phyloP scores from a whole-genome alignment of 2,797 vertebrate genomes.

The Gobionotothen gibberifrons region DNA sequence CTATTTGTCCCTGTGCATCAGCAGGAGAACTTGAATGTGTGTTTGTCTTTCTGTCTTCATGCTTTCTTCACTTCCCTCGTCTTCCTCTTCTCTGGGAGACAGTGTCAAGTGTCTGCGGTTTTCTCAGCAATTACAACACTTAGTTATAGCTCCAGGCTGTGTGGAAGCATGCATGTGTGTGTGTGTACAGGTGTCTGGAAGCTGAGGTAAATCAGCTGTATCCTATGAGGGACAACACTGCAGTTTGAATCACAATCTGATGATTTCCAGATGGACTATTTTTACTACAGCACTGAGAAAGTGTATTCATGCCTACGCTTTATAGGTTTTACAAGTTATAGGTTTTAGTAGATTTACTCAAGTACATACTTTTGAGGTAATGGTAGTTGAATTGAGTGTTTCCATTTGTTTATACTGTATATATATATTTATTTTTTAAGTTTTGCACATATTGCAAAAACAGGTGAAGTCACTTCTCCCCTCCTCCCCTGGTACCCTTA shows the following conservation, averaged over 20 bases:
- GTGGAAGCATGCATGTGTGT: conserved; percentile 18
- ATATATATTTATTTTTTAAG: no score
- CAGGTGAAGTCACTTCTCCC: no score
- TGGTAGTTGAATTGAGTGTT: no score
- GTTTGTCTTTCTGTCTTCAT: conserved; percentile 7
- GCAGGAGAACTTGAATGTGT: not conserved
- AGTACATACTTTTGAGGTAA: no score
- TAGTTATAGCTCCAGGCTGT: conserved; percentile 43
- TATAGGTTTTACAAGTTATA: conserved; percentile 18
- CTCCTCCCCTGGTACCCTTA: no score
- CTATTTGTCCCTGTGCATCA: conserved; percentile 15
- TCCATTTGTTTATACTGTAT: no score
- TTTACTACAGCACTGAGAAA: conserved; percentile 1
- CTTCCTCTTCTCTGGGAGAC: conserved; percentile 35
- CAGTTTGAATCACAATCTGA: conserved; percentile 13
- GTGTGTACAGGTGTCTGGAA: conserved; percentile 6
- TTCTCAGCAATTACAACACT: conserved; percentile 55
- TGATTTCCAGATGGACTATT: conserved; percentile 37
- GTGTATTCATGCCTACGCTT: not conserved
- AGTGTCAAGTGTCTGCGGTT: conserved; percentile 51
- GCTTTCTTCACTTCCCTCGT: conserved; percentile 44
- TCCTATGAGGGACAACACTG: not conserved
- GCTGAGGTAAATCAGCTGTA: conserved; percentile 10
- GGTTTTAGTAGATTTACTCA: no score
- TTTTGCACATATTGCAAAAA: no score